phyloP scores from a whole-genome alignment of 2,888 invertebrate species.

The Cerceris ruficornis region DNA sequence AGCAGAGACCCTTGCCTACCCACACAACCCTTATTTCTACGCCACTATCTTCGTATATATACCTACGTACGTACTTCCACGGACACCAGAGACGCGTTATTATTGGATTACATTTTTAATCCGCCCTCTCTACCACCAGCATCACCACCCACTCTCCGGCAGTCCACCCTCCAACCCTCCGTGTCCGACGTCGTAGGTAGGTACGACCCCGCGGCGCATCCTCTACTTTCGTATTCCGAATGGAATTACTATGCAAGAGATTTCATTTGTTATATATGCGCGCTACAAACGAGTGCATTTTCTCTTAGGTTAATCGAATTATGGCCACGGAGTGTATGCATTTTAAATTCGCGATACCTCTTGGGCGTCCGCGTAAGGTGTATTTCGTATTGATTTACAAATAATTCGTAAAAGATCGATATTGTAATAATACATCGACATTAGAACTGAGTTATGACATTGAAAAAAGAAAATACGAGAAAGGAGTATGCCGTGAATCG shows the following conservation, averaged over 20 bases:
- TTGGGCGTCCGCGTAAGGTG: constrained; percentile 22
- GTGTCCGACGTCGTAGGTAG: constrained; percentile 67
- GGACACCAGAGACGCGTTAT: constrained; percentile 81
- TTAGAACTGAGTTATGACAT: not conserved
- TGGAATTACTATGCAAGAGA: constrained; percentile 81
- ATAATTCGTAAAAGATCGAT: not conserved
- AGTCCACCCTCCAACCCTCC: constrained; percentile 60
- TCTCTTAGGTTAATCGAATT: constrained; percentile 81
- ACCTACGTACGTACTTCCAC: constrained; percentile 72
- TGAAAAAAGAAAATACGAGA: not conserved
- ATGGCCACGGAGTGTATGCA: constrained; percentile 76
- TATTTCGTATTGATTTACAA: not conserved
- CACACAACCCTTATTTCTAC: constrained; percentile 64
- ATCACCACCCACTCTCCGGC: constrained; percentile 58
- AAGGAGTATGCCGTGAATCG: no score
- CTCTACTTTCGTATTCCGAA: constrained; percentile 81
- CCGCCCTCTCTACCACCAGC: constrained; percentile 75
- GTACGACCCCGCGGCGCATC: constrained; percentile 75
- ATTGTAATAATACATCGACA: not conserved
- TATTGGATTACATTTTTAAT: constrained; percentile 82
- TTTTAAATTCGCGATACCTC: constrained; percentile 75
- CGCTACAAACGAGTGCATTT: constrained; percentile 80
- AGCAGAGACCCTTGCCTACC: constrained; percentile 43
- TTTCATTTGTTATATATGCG: constrained; percentile 80
- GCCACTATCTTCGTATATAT: constrained; percentile 61